Conservation (phyloP, 2,888 invertebrate species). For the Druceiella hillmani region DNA sequence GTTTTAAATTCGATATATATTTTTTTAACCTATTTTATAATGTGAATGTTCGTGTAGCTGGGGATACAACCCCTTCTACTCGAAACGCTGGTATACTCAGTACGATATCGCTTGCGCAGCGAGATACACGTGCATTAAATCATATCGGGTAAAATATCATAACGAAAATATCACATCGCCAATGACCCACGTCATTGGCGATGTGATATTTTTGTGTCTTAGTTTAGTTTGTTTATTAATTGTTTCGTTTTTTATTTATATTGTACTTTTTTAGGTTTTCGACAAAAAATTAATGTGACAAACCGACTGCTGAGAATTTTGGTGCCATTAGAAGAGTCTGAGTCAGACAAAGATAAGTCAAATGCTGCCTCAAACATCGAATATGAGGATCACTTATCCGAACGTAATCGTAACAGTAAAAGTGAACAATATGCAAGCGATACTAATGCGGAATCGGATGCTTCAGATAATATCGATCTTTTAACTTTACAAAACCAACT, state of each 20-base stretch:
- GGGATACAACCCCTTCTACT: slow-evolving; percentile 6
- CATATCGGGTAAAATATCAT: slow-evolving; percentile 7
- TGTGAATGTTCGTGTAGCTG: slow-evolving; percentile 8
- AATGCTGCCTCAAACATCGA: slow-evolving; percentile 1
- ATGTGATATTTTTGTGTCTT: slow-evolving; percentile 5
- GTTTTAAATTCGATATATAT: slow-evolving; percentile 4
- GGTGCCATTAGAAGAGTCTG: slow-evolving; percentile 9
- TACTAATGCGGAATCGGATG: background rate
- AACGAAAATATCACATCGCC: no score
- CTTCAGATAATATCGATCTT: slow-evolving; percentile 7
- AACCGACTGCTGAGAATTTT: slow-evolving; percentile 9
- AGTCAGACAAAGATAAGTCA: slow-evolving; percentile 9
- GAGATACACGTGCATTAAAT: slow-evolving; percentile 11
- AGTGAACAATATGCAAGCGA: slow-evolving; percentile 5
- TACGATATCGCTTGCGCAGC: slow-evolving; percentile 8
- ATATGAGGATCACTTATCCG: no score
- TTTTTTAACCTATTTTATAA: slow-evolving; percentile 5
- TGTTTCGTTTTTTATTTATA: slow-evolving; percentile 1
- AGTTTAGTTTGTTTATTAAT: background rate
- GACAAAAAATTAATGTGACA: slow-evolving; percentile 7
- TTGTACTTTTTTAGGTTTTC: slow-evolving; percentile 6
- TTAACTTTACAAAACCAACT: slow-evolving; percentile 5
- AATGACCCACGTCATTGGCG: slow-evolving; percentile 4
- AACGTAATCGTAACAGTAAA: slow-evolving; percentile 2
- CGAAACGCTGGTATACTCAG: slow-evolving; percentile 3